Percentiles rank a stretch among this genome's conserved stretches.
Evolutionary conservation across 2,797 vertebrate genomes (phyloP).

Genomic region (Zalophus californianus): DNA sequence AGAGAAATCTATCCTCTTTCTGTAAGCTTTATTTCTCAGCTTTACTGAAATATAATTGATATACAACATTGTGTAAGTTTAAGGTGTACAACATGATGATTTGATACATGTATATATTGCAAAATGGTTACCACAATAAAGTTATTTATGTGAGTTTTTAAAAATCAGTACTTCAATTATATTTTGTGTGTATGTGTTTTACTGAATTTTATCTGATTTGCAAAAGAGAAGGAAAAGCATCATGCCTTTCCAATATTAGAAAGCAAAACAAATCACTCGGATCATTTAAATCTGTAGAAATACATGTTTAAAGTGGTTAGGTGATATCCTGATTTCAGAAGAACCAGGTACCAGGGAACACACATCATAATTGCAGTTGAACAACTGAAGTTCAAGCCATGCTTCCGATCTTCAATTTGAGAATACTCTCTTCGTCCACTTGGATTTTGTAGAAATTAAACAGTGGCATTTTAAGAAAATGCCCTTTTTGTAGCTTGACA

Average conservation of each 20-base stretch:
- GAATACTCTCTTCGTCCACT: slow-evolving; percentile 59
- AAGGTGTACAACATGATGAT: background rate
- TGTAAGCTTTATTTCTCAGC: background rate
- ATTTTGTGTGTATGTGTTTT: slow-evolving; percentile 14
- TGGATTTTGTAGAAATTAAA: slow-evolving; percentile 70
- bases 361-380: slow-evolving; percentile 55
- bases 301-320: slow-evolving; percentile 57
- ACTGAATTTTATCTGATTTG: slow-evolving; percentile 56
- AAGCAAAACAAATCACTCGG: slow-evolving; percentile 75
- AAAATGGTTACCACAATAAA: background rate
- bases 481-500: slow-evolving; percentile 61
- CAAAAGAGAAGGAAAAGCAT: slow-evolving; percentile 56
- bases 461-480: slow-evolving; percentile 72
- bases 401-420: slow-evolving; percentile 52
- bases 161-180: slow-evolving; percentile 24
- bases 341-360: slow-evolving; percentile 60
- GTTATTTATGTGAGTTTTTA: background rate
- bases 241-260: slow-evolving; percentile 66
- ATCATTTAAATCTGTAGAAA: slow-evolving; percentile 70
- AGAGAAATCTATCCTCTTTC: slow-evolving; percentile 29
- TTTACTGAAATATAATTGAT: background rate
- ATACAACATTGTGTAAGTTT: background rate
- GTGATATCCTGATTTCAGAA: slow-evolving; percentile 54
- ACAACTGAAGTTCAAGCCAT: slow-evolving; percentile 66
- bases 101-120: background rate